Evolutionary conservation across 1,140 invertebrate genomes (phyloP).

Genomic region (Dendrolimus punctatus): DNA sequence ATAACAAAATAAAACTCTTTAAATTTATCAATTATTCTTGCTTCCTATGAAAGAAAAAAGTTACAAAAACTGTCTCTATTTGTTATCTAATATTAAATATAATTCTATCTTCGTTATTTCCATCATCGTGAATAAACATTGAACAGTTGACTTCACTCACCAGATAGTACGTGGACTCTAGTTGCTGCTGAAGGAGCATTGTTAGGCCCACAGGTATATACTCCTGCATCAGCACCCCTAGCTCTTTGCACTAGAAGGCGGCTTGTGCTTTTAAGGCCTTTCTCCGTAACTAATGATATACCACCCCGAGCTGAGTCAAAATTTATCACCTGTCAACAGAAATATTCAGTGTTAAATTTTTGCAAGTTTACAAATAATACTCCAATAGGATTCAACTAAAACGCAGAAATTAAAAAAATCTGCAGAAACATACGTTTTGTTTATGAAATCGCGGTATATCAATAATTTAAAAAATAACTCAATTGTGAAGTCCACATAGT

Average conservation of each 20-base stretch:
- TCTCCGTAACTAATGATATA: slow-evolving; percentile 18
- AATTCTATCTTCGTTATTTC: no score
- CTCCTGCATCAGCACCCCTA: slow-evolving; percentile 80
- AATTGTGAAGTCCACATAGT: no score
- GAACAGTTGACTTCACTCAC: slow-evolving; percentile 66
- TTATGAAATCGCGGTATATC: no score
- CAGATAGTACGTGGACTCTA: slow-evolving; percentile 87
- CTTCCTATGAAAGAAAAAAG: no score
- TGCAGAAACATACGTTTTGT: no score
- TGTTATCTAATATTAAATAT: no score
- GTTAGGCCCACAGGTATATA: slow-evolving; percentile 84
- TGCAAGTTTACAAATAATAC: background rate
- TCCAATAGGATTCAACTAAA: background rate
- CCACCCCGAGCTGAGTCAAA: slow-evolving; percentile 55
- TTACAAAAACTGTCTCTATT: no score
- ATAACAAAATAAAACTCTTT: no score
- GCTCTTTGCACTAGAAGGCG: slow-evolving; percentile 84
- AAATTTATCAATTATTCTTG: no score
- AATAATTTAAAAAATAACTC: no score
- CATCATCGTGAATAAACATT: no score
- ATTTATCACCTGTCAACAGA: slow-evolving; percentile 77
- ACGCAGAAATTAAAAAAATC: no score
- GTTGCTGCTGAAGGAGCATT: slow-evolving; percentile 84
- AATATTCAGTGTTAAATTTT: background rate
- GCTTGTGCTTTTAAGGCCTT: slow-evolving; percentile 17